Percentiles rank a stretch among this genome's conserved stretches.
These are phyloP conservation scores for Euglossa dilemma DNA, from an alignment of 1,140 invertebrate genomes.

Conservation along the genomic window DNA sequence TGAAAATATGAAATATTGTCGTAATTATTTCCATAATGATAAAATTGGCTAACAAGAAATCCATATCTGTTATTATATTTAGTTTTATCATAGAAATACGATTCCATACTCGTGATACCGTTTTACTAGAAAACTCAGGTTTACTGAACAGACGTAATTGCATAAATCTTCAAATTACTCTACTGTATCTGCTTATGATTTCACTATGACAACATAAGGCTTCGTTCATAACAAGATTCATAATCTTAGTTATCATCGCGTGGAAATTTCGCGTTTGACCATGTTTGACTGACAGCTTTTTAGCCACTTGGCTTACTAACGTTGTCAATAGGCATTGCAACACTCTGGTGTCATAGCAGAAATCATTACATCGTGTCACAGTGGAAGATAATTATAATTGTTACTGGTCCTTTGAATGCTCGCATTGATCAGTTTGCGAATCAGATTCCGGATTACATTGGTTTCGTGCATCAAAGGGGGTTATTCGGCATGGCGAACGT, in stretches of 20 bases:
- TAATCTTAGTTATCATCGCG: not conserved
- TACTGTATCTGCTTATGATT: not conserved
- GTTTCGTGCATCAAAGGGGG: slow-evolving; percentile 37
- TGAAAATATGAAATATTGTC: no score
- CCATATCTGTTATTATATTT: no score
- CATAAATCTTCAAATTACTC: no score
- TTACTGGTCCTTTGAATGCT: slow-evolving; percentile 12
- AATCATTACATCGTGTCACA: not conserved
- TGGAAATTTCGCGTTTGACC: not conserved
- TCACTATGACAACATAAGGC: not conserved
- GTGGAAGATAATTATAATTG: slow-evolving; percentile 30
- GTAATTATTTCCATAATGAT: no score
- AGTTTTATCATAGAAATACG: no score
- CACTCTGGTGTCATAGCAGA: not conserved
- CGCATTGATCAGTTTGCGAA: slow-evolving; percentile 21
- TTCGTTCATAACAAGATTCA: not conserved
- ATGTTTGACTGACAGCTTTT: not conserved
- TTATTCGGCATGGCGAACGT: not conserved
- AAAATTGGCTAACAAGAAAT: no score
- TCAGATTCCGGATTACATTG: slow-evolving; percentile 26
- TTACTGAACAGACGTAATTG: no score
- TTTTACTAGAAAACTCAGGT: no score
- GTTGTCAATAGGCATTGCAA: not conserved
- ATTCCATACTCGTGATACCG: no score
- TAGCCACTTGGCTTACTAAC: not conserved